Evolutionary conservation across 2,888 invertebrate species (phyloP), one percentile per base, ranked within the genome.

Genomic region (Ametastegia equiseti): DNA sequence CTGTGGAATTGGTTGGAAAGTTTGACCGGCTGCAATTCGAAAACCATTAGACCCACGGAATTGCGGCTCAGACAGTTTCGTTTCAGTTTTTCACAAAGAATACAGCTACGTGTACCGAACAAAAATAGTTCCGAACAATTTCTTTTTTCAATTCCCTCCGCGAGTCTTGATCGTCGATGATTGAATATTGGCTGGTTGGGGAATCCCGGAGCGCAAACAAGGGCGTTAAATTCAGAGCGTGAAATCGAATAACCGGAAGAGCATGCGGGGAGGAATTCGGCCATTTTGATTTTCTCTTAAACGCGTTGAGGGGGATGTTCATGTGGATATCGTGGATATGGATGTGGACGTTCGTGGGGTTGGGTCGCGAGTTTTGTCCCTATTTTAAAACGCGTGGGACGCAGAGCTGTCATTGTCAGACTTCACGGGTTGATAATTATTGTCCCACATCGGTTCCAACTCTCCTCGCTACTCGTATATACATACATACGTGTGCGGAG

Each of bases 351-450:
- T 42, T 6, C 42, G 6, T 42, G 6, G 42, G 9, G 42, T 5
- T 42, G 42, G 42, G 9, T 30, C 60, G 60, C 5, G 60, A 60
- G 60, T 60, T 30, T 60, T 11, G 60, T 60, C 30, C 30, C 60
- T 60, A 30, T 60, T 60, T 60, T 30, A 15, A 60, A 60, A 30
- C 60, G 27, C 60, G 60, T 60, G 13, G 60, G 30, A 60, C 60
- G 60, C 15, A 5, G 42, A 5, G 60, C 30, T 30, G 60, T 60
- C 60, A 60, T 60, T 30, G 27, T 60, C 60, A 60, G 60, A 30
- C 60, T 60, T 60, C 60, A 60, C 60, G 60, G 60, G 60, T 60
- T 60, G 60, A 60, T 60, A 60, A 60, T 60, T 60, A 60, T 60
- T 60, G 30, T 60, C 60, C 30, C 60, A n/a, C n/a, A n/a, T n/a